A percentile compares a stretch with the other conserved stretches of the same genome.
phyloP scores from a whole-genome alignment of 2,888 invertebrate species.

The Asteroscopus sphinx region DNA sequence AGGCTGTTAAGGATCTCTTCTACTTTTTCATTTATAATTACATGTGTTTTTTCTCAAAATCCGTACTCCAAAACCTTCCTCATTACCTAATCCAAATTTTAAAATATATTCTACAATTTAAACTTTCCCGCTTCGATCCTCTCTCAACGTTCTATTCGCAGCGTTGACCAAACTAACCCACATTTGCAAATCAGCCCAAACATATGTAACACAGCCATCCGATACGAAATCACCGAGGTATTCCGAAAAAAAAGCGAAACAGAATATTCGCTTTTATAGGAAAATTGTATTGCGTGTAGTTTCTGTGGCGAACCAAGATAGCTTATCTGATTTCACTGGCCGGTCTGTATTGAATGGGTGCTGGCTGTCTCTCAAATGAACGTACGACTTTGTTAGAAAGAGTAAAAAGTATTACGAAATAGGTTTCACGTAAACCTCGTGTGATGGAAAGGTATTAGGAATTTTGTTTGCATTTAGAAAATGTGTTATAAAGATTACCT shows the following conservation, averaged over 20 bases:
- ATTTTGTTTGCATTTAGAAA: slow-evolving; percentile 16
- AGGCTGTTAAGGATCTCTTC: too few relatives aligned
- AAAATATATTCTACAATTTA: not conserved
- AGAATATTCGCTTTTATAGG: slow-evolving; percentile 59
- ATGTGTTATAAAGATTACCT: slow-evolving; percentile 1
- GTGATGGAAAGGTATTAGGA: slow-evolving; percentile 29
- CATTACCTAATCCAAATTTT: too few relatives aligned
- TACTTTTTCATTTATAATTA: too few relatives aligned
- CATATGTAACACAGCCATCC: slow-evolving; percentile 47
- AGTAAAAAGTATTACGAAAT: slow-evolving; percentile 53
- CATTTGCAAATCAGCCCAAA: slow-evolving; percentile 25
- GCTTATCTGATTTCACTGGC: slow-evolving; percentile 65
- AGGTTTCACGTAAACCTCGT: slow-evolving; percentile 35
- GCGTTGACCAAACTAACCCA: slow-evolving; percentile 3
- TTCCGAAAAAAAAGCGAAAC: slow-evolving; percentile 47
- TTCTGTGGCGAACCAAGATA: slow-evolving; percentile 50
- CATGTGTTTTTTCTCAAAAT: too few relatives aligned
- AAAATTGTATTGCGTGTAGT: slow-evolving; percentile 63
- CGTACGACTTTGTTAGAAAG: slow-evolving; percentile 44
- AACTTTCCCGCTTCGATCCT: not conserved
- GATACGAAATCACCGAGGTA: slow-evolving; percentile 40
- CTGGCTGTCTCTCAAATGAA: slow-evolving; percentile 61
- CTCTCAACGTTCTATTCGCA: slow-evolving; percentile 5
- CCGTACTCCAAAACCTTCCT: too few relatives aligned
- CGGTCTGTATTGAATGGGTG: slow-evolving; percentile 63